These are phyloP conservation scores for Ephialtes manifestator DNA, from an alignment of 2,888 invertebrate species.

Conservation along the genomic window DNA sequence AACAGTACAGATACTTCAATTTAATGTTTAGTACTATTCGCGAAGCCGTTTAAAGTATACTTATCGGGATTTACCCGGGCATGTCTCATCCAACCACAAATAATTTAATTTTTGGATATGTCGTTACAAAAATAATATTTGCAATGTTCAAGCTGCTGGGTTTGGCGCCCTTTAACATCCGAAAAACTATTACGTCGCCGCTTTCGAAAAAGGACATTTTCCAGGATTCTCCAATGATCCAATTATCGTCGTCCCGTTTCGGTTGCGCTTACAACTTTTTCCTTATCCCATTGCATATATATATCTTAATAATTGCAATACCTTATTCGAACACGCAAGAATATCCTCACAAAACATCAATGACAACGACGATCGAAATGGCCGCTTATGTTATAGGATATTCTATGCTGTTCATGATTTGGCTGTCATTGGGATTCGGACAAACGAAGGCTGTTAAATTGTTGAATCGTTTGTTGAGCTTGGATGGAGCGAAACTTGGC, in stretches of 20 bases:
- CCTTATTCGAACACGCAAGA: background rate
- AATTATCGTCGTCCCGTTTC: slow-evolving; percentile 12
- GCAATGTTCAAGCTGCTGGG: slow-evolving; percentile 16
- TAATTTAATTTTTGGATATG: background rate
- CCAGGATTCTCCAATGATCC: background rate
- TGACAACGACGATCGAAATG: background rate
- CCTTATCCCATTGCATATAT: background rate
- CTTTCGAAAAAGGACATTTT: background rate
- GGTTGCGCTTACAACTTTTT: slow-evolving; percentile 34
- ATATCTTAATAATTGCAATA: background rate
- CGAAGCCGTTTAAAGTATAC: background rate
- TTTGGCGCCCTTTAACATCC: slow-evolving; percentile 24
- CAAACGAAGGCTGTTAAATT: slow-evolving; percentile 16
- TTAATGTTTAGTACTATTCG: background rate
- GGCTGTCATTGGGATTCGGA: slow-evolving; percentile 19
- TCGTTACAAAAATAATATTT: slow-evolving; percentile 7
- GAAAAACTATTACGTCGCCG: background rate
- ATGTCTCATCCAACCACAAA: background rate
- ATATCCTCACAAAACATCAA: background rate
- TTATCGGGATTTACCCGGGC: background rate
- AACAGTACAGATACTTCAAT: background rate
- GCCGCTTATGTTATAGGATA: background rate
- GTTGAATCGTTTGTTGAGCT: slow-evolving; percentile 32
- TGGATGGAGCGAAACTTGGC: background rate
- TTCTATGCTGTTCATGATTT: background rate